These are phyloP conservation scores for Ditula angustiorana DNA, from an alignment of 2,888 invertebrate species.

Conservation along the genomic window DNA sequence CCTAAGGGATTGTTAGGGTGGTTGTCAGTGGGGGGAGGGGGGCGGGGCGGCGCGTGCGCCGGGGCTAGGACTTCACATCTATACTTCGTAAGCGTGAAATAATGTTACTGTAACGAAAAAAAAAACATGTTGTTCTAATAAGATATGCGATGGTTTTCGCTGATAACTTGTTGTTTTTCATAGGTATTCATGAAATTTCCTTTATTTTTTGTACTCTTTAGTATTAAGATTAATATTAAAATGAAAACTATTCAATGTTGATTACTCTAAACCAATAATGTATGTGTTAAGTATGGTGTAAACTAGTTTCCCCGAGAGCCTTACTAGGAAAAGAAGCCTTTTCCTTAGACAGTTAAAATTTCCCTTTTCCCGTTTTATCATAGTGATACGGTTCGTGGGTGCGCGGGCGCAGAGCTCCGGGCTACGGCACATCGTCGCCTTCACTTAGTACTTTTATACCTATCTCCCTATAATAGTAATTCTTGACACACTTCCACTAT, in stretches of 20 bases:
- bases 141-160: constrained; percentile 81
- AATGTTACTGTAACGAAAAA: constrained; percentile 83
- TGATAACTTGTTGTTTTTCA: constrained; percentile 84
- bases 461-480: constrained; percentile 59
- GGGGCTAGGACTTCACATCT: constrained; percentile 55
- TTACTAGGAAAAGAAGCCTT: constrained; percentile 81
- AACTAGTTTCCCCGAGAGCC: constrained; percentile 83
- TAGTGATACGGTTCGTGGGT: constrained; percentile 53
- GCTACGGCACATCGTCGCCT: constrained; percentile 59
- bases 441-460: constrained; percentile 57
- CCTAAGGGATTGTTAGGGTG: constrained; percentile 52
- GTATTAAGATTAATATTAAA: constrained; percentile 83
- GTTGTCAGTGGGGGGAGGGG: constrained; percentile 4
- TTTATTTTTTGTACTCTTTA: constrained; percentile 86
- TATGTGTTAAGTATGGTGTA: constrained; percentile 80
- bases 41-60: neutral
- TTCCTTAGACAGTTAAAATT: constrained; percentile 77
- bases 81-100: constrained; percentile 73
- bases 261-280: constrained; percentile 83
- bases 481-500: constrained; percentile 60
- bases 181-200: constrained; percentile 84
- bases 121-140: constrained; percentile 84
- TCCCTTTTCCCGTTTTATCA: constrained; percentile 56
- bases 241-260: constrained; percentile 84
- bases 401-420: constrained; percentile 39